Base-by-base conservation (phyloP, 2,797 vertebrate species). In the Mus caroli region DNA sequence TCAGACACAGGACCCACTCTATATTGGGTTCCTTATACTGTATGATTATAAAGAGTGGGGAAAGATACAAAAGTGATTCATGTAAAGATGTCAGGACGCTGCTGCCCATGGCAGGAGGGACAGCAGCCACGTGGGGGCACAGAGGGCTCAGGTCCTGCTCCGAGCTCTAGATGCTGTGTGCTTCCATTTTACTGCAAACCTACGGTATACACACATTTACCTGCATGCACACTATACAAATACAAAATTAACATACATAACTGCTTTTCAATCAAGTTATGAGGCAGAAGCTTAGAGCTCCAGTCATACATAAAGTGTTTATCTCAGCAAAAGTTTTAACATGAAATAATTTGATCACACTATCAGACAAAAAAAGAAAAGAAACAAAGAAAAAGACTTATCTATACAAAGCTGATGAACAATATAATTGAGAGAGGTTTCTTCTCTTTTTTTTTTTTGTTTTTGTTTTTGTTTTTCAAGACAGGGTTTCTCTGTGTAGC, bases 181-280 rank as follows among this genome's bases (percentile, higher is more conserved):
- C 4, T 31, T 24, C 83, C 28, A 20, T 0, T 2, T 1, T 13
- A n/a, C 86, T 4, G 17, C 1, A 54, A 28, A 11, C 8, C 6
- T 9, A n/a, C 1, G 40, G 6, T 43, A 1, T 4, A 40, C 20
- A 40, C 20, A 46, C 40, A 64, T 2, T 31, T 34, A 84, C 64
- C 17, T 46, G 3, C 13, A 24, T 7, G 6, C 46, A 46, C 0
- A 2, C 34, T 56, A 60, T 10, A 15, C 0, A 73, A n/a, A 24
- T 54, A 19, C 10, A 52, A 52, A 52, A 31, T 12, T 14, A 67
- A 88, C 34, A 46, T 19, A n/a, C 78, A 34, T n/a, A 31, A 58
- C 10, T 54, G 4, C 15, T 40, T 15, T 75, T 76, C 69, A 58
- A 43, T 69, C 67, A 67, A 52, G n/a, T 46, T 11, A 78, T 0